Evolutionary conservation across 2,888 invertebrate species (phyloP).

Genomic region (Hyposoter didymator): DNA sequence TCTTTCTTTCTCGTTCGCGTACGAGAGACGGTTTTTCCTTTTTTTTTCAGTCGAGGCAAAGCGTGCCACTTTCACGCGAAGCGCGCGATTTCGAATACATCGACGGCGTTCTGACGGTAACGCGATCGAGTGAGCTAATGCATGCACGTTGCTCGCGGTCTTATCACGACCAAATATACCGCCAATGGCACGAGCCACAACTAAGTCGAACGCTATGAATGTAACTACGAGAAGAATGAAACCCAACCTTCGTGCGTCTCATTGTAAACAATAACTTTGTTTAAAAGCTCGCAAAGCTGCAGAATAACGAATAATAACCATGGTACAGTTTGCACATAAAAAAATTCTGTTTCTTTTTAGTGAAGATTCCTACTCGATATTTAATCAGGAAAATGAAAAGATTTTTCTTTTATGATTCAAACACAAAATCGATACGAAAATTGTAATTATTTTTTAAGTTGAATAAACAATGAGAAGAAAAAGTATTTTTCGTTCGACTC

Average conservation of each 20-base stretch:
- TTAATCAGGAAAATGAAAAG: no score
- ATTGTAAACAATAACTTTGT: not conserved
- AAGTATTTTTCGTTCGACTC: no score
- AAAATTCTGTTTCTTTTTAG: no score
- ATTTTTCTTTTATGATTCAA: no score
- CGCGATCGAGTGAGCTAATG: slow-evolving; percentile 55
- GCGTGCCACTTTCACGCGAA: slow-evolving; percentile 72
- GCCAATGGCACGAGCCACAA: slow-evolving; percentile 42
- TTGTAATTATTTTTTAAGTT: no score
- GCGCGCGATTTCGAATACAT: slow-evolving; percentile 68
- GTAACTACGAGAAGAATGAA: not conserved
- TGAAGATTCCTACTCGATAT: no score
- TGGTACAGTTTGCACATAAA: no score
- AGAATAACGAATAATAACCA: not conserved
- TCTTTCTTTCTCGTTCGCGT: slow-evolving; percentile 20
- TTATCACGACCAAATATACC: slow-evolving; percentile 29
- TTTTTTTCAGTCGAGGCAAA: slow-evolving; percentile 63
- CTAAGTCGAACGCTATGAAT: not conserved
- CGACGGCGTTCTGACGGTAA: slow-evolving; percentile 15
- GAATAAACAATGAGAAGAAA: no score
- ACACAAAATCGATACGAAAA: no score
- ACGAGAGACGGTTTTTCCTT: slow-evolving; percentile 17
- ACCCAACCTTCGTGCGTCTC: not conserved
- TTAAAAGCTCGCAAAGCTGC: not conserved
- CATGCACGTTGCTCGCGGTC: slow-evolving; percentile 42